Evolutionary conservation across 2,113 vertebrate genomes (phyloP).

Genomic region (Otus sunia): DNA sequence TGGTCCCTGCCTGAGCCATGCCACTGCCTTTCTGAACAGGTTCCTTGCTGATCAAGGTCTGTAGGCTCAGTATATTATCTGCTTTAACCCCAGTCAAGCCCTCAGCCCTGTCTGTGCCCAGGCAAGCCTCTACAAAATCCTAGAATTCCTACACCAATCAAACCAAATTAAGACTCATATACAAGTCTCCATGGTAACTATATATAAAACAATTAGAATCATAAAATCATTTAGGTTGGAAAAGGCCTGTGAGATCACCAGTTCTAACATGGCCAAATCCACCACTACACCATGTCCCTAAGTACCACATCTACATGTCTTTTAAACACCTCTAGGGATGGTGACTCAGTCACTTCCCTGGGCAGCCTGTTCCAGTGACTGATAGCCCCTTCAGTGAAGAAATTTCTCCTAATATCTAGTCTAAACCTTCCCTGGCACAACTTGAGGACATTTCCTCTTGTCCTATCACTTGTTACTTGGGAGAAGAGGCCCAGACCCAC

Average conservation of each 20-base stretch:
- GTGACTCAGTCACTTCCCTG: not conserved
- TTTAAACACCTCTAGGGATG: not conserved
- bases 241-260: not conserved
- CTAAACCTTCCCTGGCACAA: not conserved
- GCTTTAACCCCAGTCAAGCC: not conserved
- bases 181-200: not conserved
- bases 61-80: not conserved
- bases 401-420: too few relatives aligned
- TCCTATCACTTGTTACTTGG: too few relatives aligned
- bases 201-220: not conserved
- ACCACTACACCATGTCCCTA: too few relatives aligned
- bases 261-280: too few relatives aligned
- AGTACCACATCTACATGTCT: not conserved
- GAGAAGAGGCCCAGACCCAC: too few relatives aligned
- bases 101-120: not conserved
- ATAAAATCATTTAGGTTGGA: not conserved
- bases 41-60: rapidly evolving
- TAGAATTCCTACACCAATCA: not conserved
- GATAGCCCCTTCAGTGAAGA: not conserved
- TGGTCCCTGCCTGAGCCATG: not conserved
- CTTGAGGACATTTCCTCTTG: not conserved
- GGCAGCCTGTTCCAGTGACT: not conserved
- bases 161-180: not conserved
- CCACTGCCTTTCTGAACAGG: too few relatives aligned
- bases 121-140: not conserved